A percentile compares a stretch with the other conserved stretches of the same genome.
Conservation (phyloP, 2,888 invertebrate species). For the Hemithea aestivaria region DNA sequence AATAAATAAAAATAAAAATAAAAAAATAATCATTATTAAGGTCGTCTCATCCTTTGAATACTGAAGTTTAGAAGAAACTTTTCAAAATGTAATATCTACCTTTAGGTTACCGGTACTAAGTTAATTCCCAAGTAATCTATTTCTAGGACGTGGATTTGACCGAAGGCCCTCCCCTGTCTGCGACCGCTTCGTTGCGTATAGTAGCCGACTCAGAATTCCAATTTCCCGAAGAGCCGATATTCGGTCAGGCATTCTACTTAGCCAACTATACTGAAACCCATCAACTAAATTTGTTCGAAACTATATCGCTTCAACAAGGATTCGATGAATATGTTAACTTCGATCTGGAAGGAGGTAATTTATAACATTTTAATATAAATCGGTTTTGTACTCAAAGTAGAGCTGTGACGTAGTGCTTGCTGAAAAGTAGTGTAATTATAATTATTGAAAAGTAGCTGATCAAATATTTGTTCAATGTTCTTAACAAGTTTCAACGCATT, state of each 20-base stretch:
- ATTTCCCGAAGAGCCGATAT: conserved; percentile 66
- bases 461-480: no score
- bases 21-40: no score
- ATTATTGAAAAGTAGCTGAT: no score
- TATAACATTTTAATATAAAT: conserved; percentile 13
- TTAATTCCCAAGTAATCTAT: conserved; percentile 1
- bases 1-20: no score
- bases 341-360: conserved; percentile 54
- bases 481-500: no score
- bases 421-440: not conserved
- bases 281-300: conserved; percentile 37
- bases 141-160: conserved; percentile 62
- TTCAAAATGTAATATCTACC: no score
- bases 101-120: no score
- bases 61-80: no score
- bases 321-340: conserved; percentile 53
- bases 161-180: conserved; percentile 40
- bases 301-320: conserved; percentile 52
- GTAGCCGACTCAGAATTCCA: conserved; percentile 51
- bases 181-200: conserved; percentile 49
- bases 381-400: conserved; percentile 6
- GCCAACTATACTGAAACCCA: conserved; percentile 55
- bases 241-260: conserved; percentile 61
- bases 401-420: no score
- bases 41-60: no score